Base-by-base conservation (phyloP, 2,888 invertebrate genomes). In the Papilio elwesi region DNA sequence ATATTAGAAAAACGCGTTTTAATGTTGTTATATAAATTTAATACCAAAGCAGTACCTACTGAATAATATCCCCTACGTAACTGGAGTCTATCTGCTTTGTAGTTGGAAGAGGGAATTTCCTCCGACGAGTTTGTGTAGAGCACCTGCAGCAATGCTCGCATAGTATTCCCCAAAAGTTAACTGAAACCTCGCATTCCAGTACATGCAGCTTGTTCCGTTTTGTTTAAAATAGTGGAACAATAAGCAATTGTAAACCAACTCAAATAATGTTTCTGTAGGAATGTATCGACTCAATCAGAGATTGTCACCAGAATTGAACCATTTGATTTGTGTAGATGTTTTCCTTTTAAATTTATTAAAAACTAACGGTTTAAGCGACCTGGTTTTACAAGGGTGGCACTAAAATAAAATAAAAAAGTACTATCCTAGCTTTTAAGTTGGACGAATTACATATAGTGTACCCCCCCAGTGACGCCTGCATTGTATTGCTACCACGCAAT, bases 201-300 rank as follows among this genome's bases (percentile, higher is more conserved):
- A 59, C 13, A 0, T 57, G 55, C 36, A 57, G 57, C 36, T 57
- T 26, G 55, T 55, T 59, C n/a, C 13, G 3, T 57, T 57, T 38
- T 59, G 59, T 59, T 38, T 59, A 38, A 59, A 59, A 59, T 38
- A 9, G 59, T 38, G 36, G 4, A 59, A 59, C 59, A 8, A 59
- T 59, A 59, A 59, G 38, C 38, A n/a, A 59, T 59, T 38, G 59
- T n/a, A 57, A 59, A n/a, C 59, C 13, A 59, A 59, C 59, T 59
- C n/a, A n/a, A 51, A 13, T 51, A 51, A 13, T 51, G 51, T 7
- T 51, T 8, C 38, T 59, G 9, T n/a, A 59, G 13, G 38, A 9
- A 38, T 38, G 38, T n/a, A 38, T 59, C 26, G 13, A 59, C 2
- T 9, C n/a, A 38, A 59, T 38, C n/a, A n/a, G 38, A 13, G n/a